These are phyloP conservation scores for Trochalopteron elliotii DNA, from an alignment of 2,113 vertebrate species.

Conservation along the genomic window DNA sequence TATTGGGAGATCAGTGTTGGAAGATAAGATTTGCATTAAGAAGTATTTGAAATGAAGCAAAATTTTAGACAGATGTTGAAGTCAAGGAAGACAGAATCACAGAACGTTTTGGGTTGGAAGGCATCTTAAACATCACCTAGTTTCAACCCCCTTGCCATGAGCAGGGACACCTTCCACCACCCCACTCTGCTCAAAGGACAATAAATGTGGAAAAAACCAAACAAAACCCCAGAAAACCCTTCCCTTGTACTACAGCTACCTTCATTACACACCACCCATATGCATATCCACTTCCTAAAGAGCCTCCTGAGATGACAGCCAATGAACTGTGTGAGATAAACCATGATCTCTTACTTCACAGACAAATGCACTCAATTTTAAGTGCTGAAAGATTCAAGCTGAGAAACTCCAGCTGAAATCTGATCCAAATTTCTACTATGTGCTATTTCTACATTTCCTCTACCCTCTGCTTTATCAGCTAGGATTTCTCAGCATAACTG, in stretches of 20 bases:
- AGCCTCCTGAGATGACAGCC: not conserved
- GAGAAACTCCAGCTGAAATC: not conserved
- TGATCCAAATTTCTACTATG: not conserved
- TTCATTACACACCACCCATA: not conserved
- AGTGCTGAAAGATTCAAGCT: not conserved
- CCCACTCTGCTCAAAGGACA: not conserved
- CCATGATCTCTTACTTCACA: not conserved
- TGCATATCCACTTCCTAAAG: not conserved
- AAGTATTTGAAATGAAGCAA: not conserved
- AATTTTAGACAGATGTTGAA: not conserved
- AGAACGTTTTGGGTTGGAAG: not conserved
- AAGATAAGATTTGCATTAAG: not conserved
- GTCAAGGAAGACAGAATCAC: not conserved
- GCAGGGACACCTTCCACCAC: not conserved
- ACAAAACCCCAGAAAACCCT: fast-evolving
- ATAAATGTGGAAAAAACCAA: not conserved
- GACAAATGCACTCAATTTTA: not conserved
- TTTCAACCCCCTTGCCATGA: not conserved
- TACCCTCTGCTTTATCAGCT: not conserved
- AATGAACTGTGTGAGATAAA: fast-evolving
- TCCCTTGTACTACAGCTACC: not conserved
- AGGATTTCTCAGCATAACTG: not conserved
- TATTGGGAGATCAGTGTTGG: not conserved
- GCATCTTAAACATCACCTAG: not conserved
- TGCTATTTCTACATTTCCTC: not conserved